A percentile compares a stretch with the other conserved stretches of the same genome.
These are phyloP conservation scores for Cheilinus undulatus DNA, from an alignment of 2,113 vertebrate genomes.

Conservation along the genomic window DNA sequence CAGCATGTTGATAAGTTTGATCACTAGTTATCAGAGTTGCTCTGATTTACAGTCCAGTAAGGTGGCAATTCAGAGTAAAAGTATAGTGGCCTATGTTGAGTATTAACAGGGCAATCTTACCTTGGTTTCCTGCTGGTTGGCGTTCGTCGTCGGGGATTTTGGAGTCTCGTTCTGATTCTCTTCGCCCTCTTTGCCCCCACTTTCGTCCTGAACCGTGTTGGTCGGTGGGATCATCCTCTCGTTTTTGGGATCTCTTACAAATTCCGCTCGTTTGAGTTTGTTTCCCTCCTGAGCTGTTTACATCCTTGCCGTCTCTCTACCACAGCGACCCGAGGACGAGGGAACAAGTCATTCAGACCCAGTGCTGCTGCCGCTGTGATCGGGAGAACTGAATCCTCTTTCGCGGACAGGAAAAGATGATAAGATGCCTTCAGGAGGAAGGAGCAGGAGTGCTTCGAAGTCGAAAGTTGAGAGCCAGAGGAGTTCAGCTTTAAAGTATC, in stretches of 20 bases:
- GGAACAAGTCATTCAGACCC: conserved; percentile 41
- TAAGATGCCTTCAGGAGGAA: neutral
- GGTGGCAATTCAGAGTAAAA: neutral
- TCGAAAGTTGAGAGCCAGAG: conserved; percentile 13
- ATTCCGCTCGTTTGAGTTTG: conserved; percentile 39
- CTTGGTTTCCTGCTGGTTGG: conserved; percentile 83
- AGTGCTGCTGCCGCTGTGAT: neutral
- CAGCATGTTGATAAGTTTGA: conserved; percentile 25
- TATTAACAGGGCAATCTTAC: conserved; percentile 59
- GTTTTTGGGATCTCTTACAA: conserved; percentile 24
- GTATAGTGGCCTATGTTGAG: neutral
- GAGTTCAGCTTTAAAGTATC: neutral
- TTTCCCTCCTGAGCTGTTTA: conserved; percentile 36
- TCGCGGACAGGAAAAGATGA: neutral
- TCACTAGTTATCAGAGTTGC: conserved; percentile 18
- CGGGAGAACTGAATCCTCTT: conserved; percentile 10
- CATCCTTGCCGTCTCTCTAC: conserved; percentile 53
- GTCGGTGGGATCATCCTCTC: conserved; percentile 83
- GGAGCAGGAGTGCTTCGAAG: neutral
- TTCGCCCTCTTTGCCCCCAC: conserved; percentile 78
- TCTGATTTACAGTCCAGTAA: neutral
- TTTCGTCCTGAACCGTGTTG: conserved; percentile 77
- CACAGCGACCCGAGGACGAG: conserved; percentile 24
- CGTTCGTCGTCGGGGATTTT: conserved; percentile 74
- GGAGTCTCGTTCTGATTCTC: conserved; percentile 73